phyloP scores from a whole-genome alignment of 2,888 invertebrate genomes.

The Heteromurus nitidus region DNA sequence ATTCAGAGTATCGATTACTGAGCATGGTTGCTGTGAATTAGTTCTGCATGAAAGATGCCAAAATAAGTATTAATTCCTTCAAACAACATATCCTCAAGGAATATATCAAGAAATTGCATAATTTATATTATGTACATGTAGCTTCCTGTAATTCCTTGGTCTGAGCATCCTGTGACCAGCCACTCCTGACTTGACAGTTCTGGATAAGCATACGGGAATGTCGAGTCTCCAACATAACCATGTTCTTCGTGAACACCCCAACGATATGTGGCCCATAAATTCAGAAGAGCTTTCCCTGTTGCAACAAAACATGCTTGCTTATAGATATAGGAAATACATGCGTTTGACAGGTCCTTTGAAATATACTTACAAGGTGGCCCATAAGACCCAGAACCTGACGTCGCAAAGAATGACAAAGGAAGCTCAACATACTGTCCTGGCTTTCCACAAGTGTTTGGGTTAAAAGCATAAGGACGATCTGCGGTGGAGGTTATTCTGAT shows the following conservation, averaged over 20 bases:
- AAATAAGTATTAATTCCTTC: background rate
- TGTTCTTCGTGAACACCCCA: slow-evolving; percentile 70
- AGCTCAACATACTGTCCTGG: slow-evolving; percentile 66
- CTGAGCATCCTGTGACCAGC: slow-evolving; percentile 67
- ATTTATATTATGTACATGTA: slow-evolving; percentile 49
- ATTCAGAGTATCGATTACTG: background rate
- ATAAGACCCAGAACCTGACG: slow-evolving; percentile 18
- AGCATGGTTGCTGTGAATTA: background rate
- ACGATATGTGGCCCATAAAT: slow-evolving; percentile 67
- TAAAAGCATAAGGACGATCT: slow-evolving; percentile 47
- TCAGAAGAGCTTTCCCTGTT: slow-evolving; percentile 47
- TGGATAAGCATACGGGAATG: slow-evolving; percentile 68
- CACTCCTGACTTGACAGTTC: slow-evolving; percentile 35
- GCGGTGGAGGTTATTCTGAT: slow-evolving; percentile 57
- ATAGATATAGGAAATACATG: background rate
- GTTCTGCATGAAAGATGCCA: background rate
- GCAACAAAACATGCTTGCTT: background rate
- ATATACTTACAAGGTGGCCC: slow-evolving; percentile 54
- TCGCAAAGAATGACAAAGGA: slow-evolving; percentile 60
- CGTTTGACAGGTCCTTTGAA: background rate
- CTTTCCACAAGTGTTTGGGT: slow-evolving; percentile 67
- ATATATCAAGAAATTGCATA: background rate
- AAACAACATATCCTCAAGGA: background rate
- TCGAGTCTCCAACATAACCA: slow-evolving; percentile 44
- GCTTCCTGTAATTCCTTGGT: slow-evolving; percentile 54